Base-by-base conservation (phyloP, 2,888 invertebrate species). In the Caenorhabditis macrosperma region DNA sequence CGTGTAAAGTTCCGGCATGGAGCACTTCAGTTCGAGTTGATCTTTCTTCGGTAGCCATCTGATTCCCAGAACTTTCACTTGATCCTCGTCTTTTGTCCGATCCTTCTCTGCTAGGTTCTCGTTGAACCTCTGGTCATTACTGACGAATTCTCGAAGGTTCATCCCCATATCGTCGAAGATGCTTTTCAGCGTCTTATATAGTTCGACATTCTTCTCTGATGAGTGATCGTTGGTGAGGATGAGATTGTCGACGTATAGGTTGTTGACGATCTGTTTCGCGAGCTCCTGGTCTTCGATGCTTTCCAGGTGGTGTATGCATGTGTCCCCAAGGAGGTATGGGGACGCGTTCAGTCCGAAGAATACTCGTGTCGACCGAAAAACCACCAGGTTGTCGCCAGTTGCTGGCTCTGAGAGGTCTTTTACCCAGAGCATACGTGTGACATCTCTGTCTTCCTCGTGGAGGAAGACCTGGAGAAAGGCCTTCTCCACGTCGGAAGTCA, bases 381-480 rank as follows among this genome's bases (percentile, higher is more conserved):
- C 33, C 0, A 33, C 22, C 9, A 63, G 17, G 41, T 85, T 85
- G 2, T 30, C 26, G n/a, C 33, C 33, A 4, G 24, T 22, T 1
- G 54, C 4, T 24, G 17, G 12, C 15, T 44, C 22, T 10, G 54
- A 12, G 15, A 41, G 26, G 54, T 72, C 50, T 12, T 24, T 12
- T 0, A 55, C 35, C 83, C 83, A 86, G 15, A 85, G 28, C n/a
- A 86, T 50, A 22, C 86, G 60, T 4, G 78, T 69, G 2, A 64
- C 50, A 52, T 86, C 82, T 44, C 86, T 38, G 38, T 85, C 82
- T n/a, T 48, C 35, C 41, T 63, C 54, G 1, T 77, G 59, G 0
- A n/a, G n/a, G n/a, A n/a, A n/a, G n/a, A n/a, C n/a, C n/a, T n/a
- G n/a, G n/a, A n/a, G n/a, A n/a, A n/a, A n/a, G n/a, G n/a, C n/a